Percentiles rank a stretch among this genome's conserved stretches.
These are phyloP conservation scores for Dipodomys ordii DNA, from an alignment of 2,113 vertebrate species.

Conservation along the genomic window DNA sequence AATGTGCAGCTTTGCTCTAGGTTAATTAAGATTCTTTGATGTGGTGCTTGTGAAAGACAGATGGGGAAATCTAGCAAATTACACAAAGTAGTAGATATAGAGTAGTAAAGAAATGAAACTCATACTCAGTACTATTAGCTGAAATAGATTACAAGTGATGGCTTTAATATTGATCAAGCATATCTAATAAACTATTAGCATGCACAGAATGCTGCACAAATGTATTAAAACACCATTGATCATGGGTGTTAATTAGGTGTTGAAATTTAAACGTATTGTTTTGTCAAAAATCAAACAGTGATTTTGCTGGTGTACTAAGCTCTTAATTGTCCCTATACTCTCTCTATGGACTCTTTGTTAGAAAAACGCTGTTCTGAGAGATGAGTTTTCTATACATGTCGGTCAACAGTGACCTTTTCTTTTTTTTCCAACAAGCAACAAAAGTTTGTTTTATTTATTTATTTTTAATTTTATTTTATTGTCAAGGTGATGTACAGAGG, in stretches of 20 bases:
- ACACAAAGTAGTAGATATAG: slow-evolving; percentile 52
- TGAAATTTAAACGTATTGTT: slow-evolving; percentile 76
- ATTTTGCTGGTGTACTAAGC: slow-evolving; percentile 48
- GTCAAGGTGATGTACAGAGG: no score
- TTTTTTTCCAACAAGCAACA: no score
- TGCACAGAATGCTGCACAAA: slow-evolving; percentile 82
- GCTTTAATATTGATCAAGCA: slow-evolving; percentile 80
- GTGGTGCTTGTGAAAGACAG: background rate
- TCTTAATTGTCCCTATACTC: background rate
- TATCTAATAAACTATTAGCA: slow-evolving; percentile 84
- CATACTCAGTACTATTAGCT: slow-evolving; percentile 76
- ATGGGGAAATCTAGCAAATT: background rate
- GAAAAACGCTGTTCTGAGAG: slow-evolving; percentile 8
- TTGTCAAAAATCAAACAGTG: slow-evolving; percentile 65
- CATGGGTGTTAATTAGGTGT: slow-evolving; percentile 83
- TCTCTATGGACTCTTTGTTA: background rate
- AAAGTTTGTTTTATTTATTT: no score
- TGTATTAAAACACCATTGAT: slow-evolving; percentile 81
- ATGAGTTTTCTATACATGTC: background rate
- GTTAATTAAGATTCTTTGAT: slow-evolving; percentile 8
- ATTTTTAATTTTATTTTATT: no score
- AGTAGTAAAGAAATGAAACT: slow-evolving; percentile 78
- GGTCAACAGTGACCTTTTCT: background rate
- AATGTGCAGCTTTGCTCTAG: background rate
- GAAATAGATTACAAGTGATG: slow-evolving; percentile 78